Conservation (phyloP, 2,888 invertebrate genomes). For the Trichacis sp. region DNA sequence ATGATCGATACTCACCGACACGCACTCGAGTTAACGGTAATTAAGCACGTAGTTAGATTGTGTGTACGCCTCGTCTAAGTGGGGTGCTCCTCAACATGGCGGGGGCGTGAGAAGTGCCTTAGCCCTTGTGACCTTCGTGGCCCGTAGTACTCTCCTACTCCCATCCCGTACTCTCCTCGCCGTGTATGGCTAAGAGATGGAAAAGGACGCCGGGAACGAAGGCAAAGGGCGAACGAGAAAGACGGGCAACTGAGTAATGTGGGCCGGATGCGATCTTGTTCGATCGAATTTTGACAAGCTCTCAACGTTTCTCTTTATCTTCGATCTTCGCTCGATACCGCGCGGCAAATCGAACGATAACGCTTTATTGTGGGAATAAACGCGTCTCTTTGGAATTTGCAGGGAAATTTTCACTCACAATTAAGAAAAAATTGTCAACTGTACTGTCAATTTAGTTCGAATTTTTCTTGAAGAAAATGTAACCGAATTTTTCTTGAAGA, state of each 20-base stretch:
- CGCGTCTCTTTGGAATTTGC: no score
- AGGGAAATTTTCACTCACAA: no score
- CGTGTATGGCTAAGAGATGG: conserved; percentile 1
- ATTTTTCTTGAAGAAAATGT: no score
- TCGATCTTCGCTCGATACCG: conserved; percentile 55
- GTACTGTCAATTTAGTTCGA: no score
- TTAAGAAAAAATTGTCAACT: conserved; percentile 17
- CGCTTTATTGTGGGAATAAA: conserved; percentile 53
- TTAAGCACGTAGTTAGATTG: conserved; percentile 64
- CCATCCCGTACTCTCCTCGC: conserved; percentile 40
- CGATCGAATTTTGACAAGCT: conserved; percentile 66
- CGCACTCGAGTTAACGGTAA: conserved; percentile 64
- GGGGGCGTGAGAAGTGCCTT: conserved; percentile 69
- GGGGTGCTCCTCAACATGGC: conserved; percentile 63
- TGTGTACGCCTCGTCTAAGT: conserved; percentile 63
- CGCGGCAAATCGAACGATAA: conserved; percentile 43
- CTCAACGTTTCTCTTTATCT: conserved; percentile 59
- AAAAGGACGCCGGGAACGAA: conserved; percentile 13
- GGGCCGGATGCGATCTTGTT: conserved; percentile 53
- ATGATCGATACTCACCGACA: conserved; percentile 63
- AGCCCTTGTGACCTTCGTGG: conserved; percentile 66
- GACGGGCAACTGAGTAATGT: conserved; percentile 33
- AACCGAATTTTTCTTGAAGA: no score
- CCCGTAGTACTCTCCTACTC: conserved; percentile 56
- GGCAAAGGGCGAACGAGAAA: conserved; percentile 15